These are phyloP conservation scores for Neoarius graeffei DNA, from an alignment of 2,113 vertebrate species.

Conservation along the genomic window DNA sequence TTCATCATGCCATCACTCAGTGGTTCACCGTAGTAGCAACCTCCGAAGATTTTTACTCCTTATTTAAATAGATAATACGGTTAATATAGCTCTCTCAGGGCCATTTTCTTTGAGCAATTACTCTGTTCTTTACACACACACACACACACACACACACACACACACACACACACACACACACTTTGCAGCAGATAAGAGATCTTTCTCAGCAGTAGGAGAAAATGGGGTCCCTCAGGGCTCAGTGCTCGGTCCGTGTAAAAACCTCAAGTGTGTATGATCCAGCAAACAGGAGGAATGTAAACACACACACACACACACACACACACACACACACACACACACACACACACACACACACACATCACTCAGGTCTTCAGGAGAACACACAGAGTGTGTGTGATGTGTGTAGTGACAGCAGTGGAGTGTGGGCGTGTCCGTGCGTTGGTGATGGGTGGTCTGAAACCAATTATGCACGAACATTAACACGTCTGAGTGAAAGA, in stretches of 20 bases:
- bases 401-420: background rate
- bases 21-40: too few species aligned
- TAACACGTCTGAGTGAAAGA: conserved; percentile 23
- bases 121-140: background rate
- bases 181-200: conserved; percentile 16
- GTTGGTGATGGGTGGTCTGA: conserved; percentile 67
- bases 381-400: conserved; percentile 11
- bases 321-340: conserved; percentile 28
- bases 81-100: background rate
- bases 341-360: conserved; percentile 27
- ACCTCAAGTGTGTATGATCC: conserved; percentile 43
- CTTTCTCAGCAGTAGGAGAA: conserved; percentile 26
- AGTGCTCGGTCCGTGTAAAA: conserved; percentile 28
- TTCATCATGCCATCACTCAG: too few species aligned
- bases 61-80: background rate
- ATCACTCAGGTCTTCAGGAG: background rate
- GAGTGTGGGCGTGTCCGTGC: conserved; percentile 26
- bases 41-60: background rate
- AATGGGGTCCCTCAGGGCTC: conserved; percentile 47
- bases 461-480: too few species aligned
- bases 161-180: conserved; percentile 1
- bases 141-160: conserved; percentile 5
- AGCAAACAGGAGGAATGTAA: conserved; percentile 64
- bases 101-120: background rate
- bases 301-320: conserved; percentile 44